Conservation (phyloP, 2,888 invertebrate genomes). For the Dorcus parallelipipedus region DNA sequence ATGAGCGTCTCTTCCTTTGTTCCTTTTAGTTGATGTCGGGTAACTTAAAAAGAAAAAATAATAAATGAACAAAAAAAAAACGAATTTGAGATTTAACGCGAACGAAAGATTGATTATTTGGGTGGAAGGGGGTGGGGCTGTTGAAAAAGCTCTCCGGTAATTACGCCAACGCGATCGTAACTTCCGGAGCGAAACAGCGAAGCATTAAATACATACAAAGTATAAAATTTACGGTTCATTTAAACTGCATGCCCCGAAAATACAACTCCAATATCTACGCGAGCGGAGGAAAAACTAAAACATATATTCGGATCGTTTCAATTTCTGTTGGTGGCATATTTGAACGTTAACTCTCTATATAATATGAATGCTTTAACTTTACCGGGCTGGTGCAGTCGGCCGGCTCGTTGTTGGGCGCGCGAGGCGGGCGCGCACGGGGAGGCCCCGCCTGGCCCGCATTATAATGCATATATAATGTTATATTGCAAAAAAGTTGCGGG, state of each 20-base stretch:
- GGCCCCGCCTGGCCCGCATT: constrained; percentile 40
- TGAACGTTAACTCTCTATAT: constrained; percentile 51
- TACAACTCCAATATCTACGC: constrained; percentile 8
- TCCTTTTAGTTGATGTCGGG: not conserved
- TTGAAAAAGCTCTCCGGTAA: not conserved
- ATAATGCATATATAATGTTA: constrained; percentile 52
- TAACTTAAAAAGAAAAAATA: constrained; percentile 12
- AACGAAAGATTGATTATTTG: too few relatives aligned
- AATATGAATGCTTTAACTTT: constrained; percentile 51
- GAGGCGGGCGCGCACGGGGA: constrained; percentile 31
- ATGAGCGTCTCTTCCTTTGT: too few relatives aligned
- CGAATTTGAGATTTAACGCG: not conserved
- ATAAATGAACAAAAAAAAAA: not conserved
- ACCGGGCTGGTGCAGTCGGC: constrained; percentile 39
- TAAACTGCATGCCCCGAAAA: not conserved
- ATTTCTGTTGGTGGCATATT: constrained; percentile 52
- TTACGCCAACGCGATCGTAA: too few relatives aligned
- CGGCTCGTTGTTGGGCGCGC: constrained; percentile 37
- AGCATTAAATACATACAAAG: too few relatives aligned
- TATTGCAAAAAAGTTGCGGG: constrained; percentile 46
- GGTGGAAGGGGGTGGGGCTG: not conserved
- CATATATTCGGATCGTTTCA: constrained; percentile 50
- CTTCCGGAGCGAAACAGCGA: too few relatives aligned
- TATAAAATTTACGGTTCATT: too few relatives aligned
- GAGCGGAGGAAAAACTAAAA: constrained; percentile 44